Percentiles rank a stretch among this genome's conserved stretches.
Conservation (phyloP, 1,140 invertebrate species). For the Calliopsis andreniformis region DNA sequence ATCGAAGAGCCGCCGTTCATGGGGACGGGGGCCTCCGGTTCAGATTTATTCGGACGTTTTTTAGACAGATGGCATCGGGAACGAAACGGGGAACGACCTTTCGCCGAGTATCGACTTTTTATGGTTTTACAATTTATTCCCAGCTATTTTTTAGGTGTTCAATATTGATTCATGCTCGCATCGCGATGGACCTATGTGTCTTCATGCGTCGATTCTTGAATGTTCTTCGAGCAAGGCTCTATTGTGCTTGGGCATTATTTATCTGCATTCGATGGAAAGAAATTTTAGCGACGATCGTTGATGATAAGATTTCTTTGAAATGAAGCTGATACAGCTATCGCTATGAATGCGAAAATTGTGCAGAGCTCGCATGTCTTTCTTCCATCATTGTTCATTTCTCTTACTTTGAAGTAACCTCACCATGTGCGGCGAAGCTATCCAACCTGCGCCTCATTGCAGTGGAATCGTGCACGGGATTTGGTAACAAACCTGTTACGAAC, state of each 20-base stretch:
- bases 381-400: slow-evolving; percentile 8
- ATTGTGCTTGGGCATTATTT: no score
- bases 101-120: slow-evolving; percentile 21
- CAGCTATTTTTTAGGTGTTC: slow-evolving; percentile 6
- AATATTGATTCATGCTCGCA: background rate
- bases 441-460: slow-evolving; percentile 44
- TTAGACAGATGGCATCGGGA: slow-evolving; percentile 4
- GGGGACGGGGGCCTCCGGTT: background rate
- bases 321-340: slow-evolving; percentile 15
- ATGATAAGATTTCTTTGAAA: slow-evolving; percentile 7
- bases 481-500: slow-evolving; percentile 41
- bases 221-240: no score
- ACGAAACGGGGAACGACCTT: background rate
- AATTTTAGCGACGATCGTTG: no score
- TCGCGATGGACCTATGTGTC: background rate
- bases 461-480: slow-evolving; percentile 58
- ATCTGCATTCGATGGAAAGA: background rate
- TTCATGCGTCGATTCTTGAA: background rate
- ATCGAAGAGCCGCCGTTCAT: slow-evolving; percentile 12
- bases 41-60: slow-evolving; percentile 24
- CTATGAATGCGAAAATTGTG: slow-evolving; percentile 41
- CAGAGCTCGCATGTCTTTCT: slow-evolving; percentile 29
- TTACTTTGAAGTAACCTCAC: slow-evolving; percentile 58
- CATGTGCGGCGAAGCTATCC: slow-evolving; percentile 53
- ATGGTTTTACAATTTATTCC: slow-evolving; percentile 11